phyloP scores from a whole-genome alignment of 2,888 invertebrate species.

The Heliconius ethilla region DNA sequence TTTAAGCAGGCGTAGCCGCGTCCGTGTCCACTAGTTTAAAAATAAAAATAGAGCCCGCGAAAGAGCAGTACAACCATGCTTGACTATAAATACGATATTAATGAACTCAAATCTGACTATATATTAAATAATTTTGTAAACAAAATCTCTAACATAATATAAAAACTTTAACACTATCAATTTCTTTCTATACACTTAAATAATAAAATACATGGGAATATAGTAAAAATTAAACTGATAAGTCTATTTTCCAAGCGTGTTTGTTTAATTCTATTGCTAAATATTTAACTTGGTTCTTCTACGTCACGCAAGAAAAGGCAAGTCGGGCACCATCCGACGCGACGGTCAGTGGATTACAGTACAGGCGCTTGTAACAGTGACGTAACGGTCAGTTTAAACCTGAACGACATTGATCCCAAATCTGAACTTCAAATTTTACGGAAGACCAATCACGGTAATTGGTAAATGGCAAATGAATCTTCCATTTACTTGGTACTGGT shows the following conservation, averaged over 20 bases:
- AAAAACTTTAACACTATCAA: background rate
- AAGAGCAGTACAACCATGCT: background rate
- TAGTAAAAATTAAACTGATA: background rate
- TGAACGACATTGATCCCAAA: conserved; percentile 60
- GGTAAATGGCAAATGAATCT: conserved; percentile 29
- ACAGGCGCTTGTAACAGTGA: conserved; percentile 60
- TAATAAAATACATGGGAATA: background rate
- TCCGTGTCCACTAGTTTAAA: too few species aligned
- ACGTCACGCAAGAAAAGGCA: conserved; percentile 67
- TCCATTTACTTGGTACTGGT: conserved; percentile 1
- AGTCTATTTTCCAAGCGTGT: background rate
- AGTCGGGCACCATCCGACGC: conserved; percentile 56
- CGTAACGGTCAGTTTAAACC: conserved; percentile 60
- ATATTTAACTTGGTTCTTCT: conserved; percentile 41
- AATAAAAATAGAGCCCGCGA: background rate
- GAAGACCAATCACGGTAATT: conserved; percentile 42
- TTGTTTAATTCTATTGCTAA: conserved; percentile 1
- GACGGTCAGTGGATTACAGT: conserved; percentile 53
- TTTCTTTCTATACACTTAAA: background rate
- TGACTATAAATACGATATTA: background rate
- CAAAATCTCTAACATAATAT: background rate
- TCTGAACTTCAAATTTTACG: conserved; percentile 56
- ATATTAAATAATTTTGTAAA: background rate
- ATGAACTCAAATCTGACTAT: background rate
- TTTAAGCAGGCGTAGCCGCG: too few species aligned